phyloP scores from a whole-genome alignment of 2,888 invertebrate genomes.

The Nebria brevicollis region DNA sequence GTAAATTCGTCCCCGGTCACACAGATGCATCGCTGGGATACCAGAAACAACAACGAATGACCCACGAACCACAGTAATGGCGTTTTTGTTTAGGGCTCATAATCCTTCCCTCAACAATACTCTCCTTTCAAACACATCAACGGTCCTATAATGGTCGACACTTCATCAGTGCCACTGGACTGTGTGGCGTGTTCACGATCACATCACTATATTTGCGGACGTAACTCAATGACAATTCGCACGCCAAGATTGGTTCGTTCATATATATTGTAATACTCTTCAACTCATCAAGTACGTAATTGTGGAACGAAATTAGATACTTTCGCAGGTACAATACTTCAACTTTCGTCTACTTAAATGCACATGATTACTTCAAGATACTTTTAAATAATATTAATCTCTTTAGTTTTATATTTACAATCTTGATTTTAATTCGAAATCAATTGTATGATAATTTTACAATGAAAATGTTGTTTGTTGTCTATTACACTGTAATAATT shows the following conservation, averaged over 20 bases:
- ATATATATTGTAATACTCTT: background rate
- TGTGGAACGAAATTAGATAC: background rate
- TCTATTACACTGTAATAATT: too few relatives aligned
- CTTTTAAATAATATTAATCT: too few relatives aligned
- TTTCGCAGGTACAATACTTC: background rate
- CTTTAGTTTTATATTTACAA: too few relatives aligned
- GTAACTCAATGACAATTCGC: background rate
- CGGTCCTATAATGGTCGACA: conserved; percentile 57
- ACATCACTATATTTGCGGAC: background rate
- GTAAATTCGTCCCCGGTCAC: background rate
- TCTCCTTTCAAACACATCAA: conserved; percentile 57
- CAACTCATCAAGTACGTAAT: background rate
- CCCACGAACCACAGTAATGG: conserved; percentile 53
- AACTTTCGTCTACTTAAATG: background rate
- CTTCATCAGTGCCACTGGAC: conserved; percentile 53
- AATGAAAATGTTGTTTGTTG: too few relatives aligned
- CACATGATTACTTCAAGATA: background rate
- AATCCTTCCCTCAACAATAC: conserved; percentile 58
- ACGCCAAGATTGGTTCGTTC: background rate
- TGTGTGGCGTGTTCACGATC: conserved; percentile 53
- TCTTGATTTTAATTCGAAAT: too few relatives aligned
- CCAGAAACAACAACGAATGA: conserved; percentile 28
- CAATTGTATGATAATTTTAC: too few relatives aligned
- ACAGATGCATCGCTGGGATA: background rate
- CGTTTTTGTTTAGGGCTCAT: conserved; percentile 61